A percentile compares a stretch with the other conserved stretches of the same genome.
phyloP scores from a whole-genome alignment of 1,140 invertebrate species.

The Camponotus floridanus region DNA sequence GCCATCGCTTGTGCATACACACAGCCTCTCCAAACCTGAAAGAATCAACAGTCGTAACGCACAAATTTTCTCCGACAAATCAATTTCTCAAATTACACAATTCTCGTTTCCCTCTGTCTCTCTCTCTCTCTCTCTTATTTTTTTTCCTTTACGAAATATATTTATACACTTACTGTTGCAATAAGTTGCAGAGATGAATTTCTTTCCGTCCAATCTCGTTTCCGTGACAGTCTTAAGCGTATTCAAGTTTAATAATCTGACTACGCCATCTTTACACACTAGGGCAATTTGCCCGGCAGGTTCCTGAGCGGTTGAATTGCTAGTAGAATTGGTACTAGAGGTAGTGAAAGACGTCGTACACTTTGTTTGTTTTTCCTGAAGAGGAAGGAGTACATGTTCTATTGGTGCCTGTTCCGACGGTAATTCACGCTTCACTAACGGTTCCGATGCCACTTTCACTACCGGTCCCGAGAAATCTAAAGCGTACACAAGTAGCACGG shows the following conservation, averaged over 20 bases:
- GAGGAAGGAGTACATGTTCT: conserved; percentile 90
- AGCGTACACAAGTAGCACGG: conserved; percentile 87
- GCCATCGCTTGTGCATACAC: conserved; percentile 92
- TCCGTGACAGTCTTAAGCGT: conserved; percentile 89
- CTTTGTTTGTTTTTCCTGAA: conserved; percentile 81
- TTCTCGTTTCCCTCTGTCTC: neutral
- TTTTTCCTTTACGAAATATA: neutral
- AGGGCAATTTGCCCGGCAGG: conserved; percentile 85
- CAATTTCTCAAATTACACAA: neutral
- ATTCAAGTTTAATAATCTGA: conserved; percentile 89
- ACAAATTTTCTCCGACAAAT: neutral
- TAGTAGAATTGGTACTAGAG: conserved; percentile 49
- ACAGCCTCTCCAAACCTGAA: conserved; percentile 93
- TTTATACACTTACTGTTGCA: conserved; percentile 88
- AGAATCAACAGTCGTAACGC: conserved; percentile 18
- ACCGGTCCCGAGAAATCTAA: conserved; percentile 87
- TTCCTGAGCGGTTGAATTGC: conserved; percentile 59
- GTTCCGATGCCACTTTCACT: conserved; percentile 88
- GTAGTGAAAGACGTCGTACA: conserved; percentile 37
- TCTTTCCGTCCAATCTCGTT: conserved; percentile 89
- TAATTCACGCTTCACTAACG: conserved; percentile 88
- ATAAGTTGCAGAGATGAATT: conserved; percentile 92
- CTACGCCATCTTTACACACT: conserved; percentile 90
- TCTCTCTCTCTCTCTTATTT: neutral
- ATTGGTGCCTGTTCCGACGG: conserved; percentile 88